Conservation (phyloP, 2,797 vertebrate genomes). For the Spondyliosoma cantharus region DNA sequence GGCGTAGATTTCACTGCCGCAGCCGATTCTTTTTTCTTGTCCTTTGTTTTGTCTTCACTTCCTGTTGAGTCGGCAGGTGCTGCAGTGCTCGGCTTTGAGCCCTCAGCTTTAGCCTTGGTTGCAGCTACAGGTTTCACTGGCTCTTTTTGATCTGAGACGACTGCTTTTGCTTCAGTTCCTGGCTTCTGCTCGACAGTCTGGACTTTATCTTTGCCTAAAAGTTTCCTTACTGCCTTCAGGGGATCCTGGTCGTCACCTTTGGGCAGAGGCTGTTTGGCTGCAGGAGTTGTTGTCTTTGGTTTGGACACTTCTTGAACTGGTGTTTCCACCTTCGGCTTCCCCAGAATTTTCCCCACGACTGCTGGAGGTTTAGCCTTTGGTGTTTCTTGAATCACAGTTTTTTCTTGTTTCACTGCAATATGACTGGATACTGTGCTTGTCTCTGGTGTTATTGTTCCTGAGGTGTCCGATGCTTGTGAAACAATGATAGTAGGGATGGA, state of each 20-base stretch:
- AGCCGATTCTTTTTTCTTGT: slow-evolving; percentile 37
- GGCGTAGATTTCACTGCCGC: slow-evolving; percentile 23
- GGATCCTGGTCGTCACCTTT: slow-evolving; percentile 60
- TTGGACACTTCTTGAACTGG: slow-evolving; percentile 56
- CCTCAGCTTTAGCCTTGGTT: slow-evolving; percentile 41
- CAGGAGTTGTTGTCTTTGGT: slow-evolving; percentile 58
- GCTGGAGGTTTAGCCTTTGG: slow-evolving; percentile 52
- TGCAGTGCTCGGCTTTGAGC: slow-evolving; percentile 28
- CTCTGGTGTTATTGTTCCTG: slow-evolving; percentile 51
- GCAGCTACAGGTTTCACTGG: slow-evolving; percentile 43
- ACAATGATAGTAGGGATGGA: slow-evolving; percentile 66
- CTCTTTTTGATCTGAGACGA: slow-evolving; percentile 35
- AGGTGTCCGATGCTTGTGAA: slow-evolving; percentile 52
- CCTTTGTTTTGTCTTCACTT: slow-evolving; percentile 48
- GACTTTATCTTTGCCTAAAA: slow-evolving; percentile 70
- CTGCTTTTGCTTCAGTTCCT: slow-evolving; percentile 42
- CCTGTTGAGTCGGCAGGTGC: slow-evolving; percentile 31
- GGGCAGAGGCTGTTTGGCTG: slow-evolving; percentile 48
- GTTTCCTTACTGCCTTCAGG: slow-evolving; percentile 67
- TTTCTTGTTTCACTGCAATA: slow-evolving; percentile 47
- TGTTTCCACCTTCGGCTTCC: slow-evolving; percentile 43
- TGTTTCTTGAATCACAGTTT: slow-evolving; percentile 56
- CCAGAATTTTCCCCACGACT: slow-evolving; percentile 39
- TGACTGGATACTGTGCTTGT: slow-evolving; percentile 25
- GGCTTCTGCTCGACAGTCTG: slow-evolving; percentile 46